phyloP scores from a whole-genome alignment of 2,797 vertebrate genomes.

The Falco peregrinus region DNA sequence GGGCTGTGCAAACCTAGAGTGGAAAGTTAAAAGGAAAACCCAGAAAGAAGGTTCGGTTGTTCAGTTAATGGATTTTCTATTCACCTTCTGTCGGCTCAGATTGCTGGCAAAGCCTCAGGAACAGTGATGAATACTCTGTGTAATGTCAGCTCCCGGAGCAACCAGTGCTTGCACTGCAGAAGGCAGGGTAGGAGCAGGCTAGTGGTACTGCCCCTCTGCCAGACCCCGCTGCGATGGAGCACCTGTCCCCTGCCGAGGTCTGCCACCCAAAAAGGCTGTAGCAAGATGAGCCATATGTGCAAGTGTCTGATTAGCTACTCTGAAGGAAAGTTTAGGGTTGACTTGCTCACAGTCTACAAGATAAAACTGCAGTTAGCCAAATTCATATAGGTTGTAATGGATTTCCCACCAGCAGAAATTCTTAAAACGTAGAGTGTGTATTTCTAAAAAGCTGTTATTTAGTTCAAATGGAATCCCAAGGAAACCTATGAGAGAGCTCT shows the following conservation, averaged over 20 bases:
- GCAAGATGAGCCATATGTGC: not conserved
- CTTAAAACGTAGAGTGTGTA: not conserved
- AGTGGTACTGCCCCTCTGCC: not conserved
- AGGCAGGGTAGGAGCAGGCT: not conserved
- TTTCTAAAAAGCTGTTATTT: not conserved
- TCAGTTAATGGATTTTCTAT: not conserved
- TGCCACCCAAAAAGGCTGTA: not conserved
- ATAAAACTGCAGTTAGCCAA: not conserved
- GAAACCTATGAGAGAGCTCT: not conserved
- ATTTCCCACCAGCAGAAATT: not conserved
- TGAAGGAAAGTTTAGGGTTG: not conserved
- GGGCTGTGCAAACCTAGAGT: not conserved
- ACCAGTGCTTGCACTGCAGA: not conserved
- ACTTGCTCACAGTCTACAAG: not conserved
- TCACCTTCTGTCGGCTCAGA: not conserved
- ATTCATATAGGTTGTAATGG: not conserved
- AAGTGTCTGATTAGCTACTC: not conserved
- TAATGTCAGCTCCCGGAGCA: not conserved
- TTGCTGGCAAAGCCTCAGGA: not conserved
- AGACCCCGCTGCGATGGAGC: fast-evolving
- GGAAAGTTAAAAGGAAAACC: not conserved
- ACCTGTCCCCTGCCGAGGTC: fast-evolving
- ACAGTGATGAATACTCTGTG: not conserved
- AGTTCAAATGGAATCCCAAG: not conserved
- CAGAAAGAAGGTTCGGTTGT: not conserved